phyloP scores from a whole-genome alignment of 2,888 invertebrate species.

The Aspidiotus rigidus region DNA sequence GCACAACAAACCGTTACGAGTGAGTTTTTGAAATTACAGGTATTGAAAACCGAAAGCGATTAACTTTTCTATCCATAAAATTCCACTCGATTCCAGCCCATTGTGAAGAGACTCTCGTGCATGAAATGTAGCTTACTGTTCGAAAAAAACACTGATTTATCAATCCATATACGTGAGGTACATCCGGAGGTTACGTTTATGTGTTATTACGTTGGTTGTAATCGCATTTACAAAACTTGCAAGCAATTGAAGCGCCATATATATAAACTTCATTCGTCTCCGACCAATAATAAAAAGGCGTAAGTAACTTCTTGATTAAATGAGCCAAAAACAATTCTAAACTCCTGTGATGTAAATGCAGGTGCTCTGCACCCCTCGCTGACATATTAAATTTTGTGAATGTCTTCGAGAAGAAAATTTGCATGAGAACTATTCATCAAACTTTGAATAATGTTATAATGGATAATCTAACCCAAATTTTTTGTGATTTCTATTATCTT shows the following conservation, averaged over 20 bases:
- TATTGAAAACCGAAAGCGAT: too few relatives aligned
- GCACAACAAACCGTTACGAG: conserved; percentile 33
- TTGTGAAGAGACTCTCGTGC: conserved; percentile 15
- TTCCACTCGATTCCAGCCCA: not conserved
- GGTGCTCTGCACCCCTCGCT: not conserved
- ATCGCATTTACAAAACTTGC: conserved; percentile 6
- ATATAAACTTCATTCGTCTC: conserved; percentile 18
- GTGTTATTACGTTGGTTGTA: conserved; percentile 25
- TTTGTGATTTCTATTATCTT: too few relatives aligned
- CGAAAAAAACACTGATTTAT: conserved; percentile 14
- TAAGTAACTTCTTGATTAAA: too few relatives aligned
- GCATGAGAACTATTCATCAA: too few relatives aligned
- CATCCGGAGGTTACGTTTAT: conserved; percentile 22
- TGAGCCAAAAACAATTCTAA: too few relatives aligned
- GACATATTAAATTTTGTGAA: too few relatives aligned
- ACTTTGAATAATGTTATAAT: too few relatives aligned
- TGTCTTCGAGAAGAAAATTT: too few relatives aligned
- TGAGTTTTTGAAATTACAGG: not conserved
- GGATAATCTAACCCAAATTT: too few relatives aligned
- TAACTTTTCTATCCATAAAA: too few relatives aligned
- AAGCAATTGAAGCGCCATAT: conserved; percentile 20
- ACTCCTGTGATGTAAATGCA: too few relatives aligned
- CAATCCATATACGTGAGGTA: conserved; percentile 6
- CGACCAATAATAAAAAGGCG: too few relatives aligned
- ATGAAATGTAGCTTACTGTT: conserved; percentile 21